These are phyloP conservation scores for Busseola fusca DNA, from an alignment of 2,888 invertebrate genomes.

Conservation along the genomic window DNA sequence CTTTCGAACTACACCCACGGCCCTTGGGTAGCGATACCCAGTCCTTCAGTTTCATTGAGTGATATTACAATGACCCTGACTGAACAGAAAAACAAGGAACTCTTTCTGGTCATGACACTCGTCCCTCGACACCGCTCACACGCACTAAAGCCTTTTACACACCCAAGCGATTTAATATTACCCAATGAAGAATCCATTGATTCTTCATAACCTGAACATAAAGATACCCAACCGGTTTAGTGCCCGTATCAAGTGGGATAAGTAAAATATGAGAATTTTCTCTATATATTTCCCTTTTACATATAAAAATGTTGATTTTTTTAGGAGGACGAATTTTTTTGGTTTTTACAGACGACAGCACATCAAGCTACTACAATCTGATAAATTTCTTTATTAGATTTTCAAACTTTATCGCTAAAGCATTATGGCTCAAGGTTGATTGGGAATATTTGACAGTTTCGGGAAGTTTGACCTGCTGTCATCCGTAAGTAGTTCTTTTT, in stretches of 20 bases:
- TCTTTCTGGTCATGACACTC: not conserved
- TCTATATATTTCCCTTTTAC: not conserved
- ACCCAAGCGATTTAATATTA: not conserved
- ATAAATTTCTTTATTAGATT: too few relatives aligned
- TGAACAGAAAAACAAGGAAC: not conserved
- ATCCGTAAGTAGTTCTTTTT: too few relatives aligned
- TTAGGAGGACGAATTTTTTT: too few relatives aligned
- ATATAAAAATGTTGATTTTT: too few relatives aligned
- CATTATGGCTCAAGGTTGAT: too few relatives aligned
- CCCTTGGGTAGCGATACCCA: not conserved
- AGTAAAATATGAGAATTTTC: not conserved
- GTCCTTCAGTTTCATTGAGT: not conserved
- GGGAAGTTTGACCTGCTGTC: too few relatives aligned
- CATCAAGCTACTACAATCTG: too few relatives aligned
- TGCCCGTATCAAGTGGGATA: not conserved
- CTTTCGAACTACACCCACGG: too few relatives aligned
- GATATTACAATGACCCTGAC: not conserved
- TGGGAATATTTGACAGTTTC: too few relatives aligned
- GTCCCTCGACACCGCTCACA: not conserved
- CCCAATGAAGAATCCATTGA: conserved; percentile 1
- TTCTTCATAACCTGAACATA: conserved; percentile 19
- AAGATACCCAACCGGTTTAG: conserved; percentile 1
- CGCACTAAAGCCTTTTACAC: not conserved
- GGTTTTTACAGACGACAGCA: too few relatives aligned
- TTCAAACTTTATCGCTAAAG: too few relatives aligned